These are phyloP conservation scores for Drosophila melanogaster DNA, from an alignment of 1,140 invertebrate species.

Conservation along the genomic window DNA sequence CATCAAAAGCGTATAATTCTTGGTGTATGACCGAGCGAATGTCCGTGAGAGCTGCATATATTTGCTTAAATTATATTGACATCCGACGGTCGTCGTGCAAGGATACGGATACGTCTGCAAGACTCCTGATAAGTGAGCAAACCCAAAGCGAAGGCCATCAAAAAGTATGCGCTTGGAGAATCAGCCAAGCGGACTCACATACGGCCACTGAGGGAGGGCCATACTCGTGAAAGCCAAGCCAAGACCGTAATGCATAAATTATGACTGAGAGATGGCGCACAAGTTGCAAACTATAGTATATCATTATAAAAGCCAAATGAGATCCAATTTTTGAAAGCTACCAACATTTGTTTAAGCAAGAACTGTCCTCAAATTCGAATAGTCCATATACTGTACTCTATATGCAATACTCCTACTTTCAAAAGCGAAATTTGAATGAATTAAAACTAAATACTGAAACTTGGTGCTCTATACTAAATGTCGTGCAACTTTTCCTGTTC, in stretches of 20 bases:
- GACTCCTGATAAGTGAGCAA: constrained; percentile 72
- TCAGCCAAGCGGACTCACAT: constrained; percentile 20
- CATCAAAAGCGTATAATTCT: constrained; percentile 36
- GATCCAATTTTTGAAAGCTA: constrained; percentile 13
- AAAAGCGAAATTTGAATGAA: too few relatives aligned
- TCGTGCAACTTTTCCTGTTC: too few relatives aligned
- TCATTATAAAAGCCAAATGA: constrained; percentile 27
- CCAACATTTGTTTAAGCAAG: too few relatives aligned
- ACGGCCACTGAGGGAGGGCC: constrained; percentile 6
- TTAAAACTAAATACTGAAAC: too few relatives aligned
- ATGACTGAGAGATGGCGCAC: constrained; percentile 42
- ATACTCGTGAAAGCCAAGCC: constrained; percentile 49
- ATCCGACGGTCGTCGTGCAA: constrained; percentile 59
- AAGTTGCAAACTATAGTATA: constrained; percentile 21
- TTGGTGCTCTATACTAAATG: too few relatives aligned
- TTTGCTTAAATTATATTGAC: constrained; percentile 82
- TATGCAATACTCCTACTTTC: too few relatives aligned
- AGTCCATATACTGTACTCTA: too few relatives aligned
- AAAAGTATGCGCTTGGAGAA: constrained; percentile 44
- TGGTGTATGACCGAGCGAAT: constrained; percentile 1
- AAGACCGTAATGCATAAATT: constrained; percentile 74
- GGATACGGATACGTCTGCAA: constrained; percentile 54
- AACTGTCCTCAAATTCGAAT: too few relatives aligned
- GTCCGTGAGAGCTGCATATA: constrained; percentile 62
- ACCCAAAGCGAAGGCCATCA: constrained; percentile 46